Conservation (phyloP, 2,888 invertebrate species). For the Hypomecis punctinalis region DNA sequence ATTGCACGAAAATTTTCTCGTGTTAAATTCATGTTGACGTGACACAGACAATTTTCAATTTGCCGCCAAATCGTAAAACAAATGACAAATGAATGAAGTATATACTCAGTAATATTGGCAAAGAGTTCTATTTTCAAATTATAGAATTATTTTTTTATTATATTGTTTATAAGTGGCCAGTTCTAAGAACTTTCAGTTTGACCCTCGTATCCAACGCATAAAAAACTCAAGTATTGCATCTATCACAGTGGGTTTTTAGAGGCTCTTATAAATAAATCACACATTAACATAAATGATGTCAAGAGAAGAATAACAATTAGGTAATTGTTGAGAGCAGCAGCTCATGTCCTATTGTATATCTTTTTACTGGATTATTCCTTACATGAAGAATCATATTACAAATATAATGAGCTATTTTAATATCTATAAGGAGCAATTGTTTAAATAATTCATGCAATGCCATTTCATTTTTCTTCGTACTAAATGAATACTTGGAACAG, state of each 20-base stretch:
- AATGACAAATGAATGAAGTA: too few relatives aligned
- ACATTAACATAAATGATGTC: slow-evolving; percentile 16
- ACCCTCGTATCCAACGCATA: too few relatives aligned
- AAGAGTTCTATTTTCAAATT: too few relatives aligned
- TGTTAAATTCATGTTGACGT: too few relatives aligned
- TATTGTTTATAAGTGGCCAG: too few relatives aligned
- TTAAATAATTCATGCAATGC: slow-evolving; percentile 2
- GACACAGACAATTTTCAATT: too few relatives aligned
- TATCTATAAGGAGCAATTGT: slow-evolving; percentile 4
- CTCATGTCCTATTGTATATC: slow-evolving; percentile 10
- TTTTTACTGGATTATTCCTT: slow-evolving; percentile 18
- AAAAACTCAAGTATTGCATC: too few relatives aligned
- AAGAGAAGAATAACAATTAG: slow-evolving; percentile 21
- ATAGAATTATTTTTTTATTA: too few relatives aligned
- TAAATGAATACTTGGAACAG: slow-evolving; percentile 5
- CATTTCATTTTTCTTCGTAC: neutral
- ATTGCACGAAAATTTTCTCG: too few relatives aligned
- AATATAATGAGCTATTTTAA: slow-evolving; percentile 11
- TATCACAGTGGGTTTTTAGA: slow-evolving; percentile 4
- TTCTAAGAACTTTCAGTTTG: too few relatives aligned
- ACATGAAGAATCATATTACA: slow-evolving; percentile 1
- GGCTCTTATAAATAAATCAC: slow-evolving; percentile 6
- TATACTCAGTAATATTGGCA: too few relatives aligned
- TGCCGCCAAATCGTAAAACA: too few relatives aligned
- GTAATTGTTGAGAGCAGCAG: slow-evolving; percentile 1